Evolutionary conservation across 2,888 invertebrate species (phyloP).

Genomic region (Aleiodes leptofemur): DNA sequence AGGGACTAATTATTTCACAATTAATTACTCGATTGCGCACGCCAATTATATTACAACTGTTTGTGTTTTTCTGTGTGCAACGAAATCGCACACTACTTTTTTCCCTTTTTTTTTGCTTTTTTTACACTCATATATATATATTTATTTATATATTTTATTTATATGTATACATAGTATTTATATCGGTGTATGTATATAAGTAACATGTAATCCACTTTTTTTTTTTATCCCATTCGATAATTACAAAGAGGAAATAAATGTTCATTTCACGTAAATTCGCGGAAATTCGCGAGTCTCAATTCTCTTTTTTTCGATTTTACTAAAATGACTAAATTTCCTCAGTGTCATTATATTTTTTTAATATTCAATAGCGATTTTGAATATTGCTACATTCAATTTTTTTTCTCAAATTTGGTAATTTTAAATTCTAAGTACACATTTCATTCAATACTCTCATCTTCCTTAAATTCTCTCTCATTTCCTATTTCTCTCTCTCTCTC

Average conservation of each 20-base stretch:
- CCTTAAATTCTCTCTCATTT: neutral
- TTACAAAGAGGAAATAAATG: slow-evolving; percentile 53
- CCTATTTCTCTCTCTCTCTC: neutral
- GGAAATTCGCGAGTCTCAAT: slow-evolving; percentile 19
- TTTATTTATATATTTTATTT: slow-evolving; percentile 47
- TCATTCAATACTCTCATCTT: slow-evolving; percentile 20
- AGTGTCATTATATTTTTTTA: slow-evolving; percentile 1
- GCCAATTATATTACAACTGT: slow-evolving; percentile 50
- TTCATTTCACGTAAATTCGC: slow-evolving; percentile 31
- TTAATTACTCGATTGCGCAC: slow-evolving; percentile 52
- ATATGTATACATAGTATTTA: slow-evolving; percentile 45
- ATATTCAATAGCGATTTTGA: neutral
- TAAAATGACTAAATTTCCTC: neutral
- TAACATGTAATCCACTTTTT: slow-evolving; percentile 54
- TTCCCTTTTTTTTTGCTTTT: neutral
- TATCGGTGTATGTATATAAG: slow-evolving; percentile 46
- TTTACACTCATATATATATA: slow-evolving; percentile 48
- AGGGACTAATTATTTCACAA: slow-evolving; percentile 1
- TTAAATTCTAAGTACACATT: slow-evolving; percentile 45
- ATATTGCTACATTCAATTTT: slow-evolving; percentile 18
- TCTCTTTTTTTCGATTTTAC: neutral
- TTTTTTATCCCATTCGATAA: slow-evolving; percentile 44
- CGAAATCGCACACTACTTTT: slow-evolving; percentile 41
- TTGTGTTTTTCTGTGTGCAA: slow-evolving; percentile 23
- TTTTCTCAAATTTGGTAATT: slow-evolving; percentile 37